Conservation (phyloP, 2,113 vertebrate genomes). For the Cinclus mexicanus region DNA sequence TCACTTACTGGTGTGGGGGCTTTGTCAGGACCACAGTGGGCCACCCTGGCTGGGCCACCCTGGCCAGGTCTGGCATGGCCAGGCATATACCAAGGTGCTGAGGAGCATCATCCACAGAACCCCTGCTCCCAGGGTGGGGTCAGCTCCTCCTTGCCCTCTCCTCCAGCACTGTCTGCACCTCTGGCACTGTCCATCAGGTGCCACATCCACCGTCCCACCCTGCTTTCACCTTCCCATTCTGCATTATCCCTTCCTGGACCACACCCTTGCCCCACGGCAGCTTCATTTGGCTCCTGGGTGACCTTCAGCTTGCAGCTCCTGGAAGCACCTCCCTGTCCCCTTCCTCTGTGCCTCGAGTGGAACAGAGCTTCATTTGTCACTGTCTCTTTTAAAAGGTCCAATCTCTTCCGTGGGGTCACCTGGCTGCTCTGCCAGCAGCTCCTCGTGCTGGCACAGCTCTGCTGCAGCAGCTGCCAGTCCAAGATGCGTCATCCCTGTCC, state of each 20-base stretch:
- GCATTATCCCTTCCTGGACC: background rate
- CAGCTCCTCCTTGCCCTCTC: background rate
- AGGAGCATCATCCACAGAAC: background rate
- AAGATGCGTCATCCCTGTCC: background rate
- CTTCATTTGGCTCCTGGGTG: background rate
- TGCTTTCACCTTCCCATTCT: background rate
- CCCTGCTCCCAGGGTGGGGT: rapidly evolving
- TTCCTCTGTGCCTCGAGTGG: background rate
- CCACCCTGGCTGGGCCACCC: background rate
- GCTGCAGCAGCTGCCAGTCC: constrained; percentile 17
- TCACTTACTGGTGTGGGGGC: rapidly evolving
- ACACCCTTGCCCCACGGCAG: background rate
- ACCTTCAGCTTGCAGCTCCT: background rate
- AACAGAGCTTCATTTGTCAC: constrained; percentile 47
- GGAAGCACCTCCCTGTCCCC: background rate
- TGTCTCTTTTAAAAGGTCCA: constrained; percentile 67
- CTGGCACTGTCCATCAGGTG: background rate
- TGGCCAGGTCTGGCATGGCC: background rate
- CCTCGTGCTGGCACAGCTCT: background rate
- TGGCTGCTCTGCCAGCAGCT: constrained; percentile 29
- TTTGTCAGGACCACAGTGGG: rapidly evolving
- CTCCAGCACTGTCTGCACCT: background rate
- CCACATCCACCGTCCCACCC: rapidly evolving
- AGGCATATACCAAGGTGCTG: background rate
- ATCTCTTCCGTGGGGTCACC: background rate